Evolutionary conservation across 2,113 vertebrate genomes (phyloP).

Genomic region (Procavia capensis): DNA sequence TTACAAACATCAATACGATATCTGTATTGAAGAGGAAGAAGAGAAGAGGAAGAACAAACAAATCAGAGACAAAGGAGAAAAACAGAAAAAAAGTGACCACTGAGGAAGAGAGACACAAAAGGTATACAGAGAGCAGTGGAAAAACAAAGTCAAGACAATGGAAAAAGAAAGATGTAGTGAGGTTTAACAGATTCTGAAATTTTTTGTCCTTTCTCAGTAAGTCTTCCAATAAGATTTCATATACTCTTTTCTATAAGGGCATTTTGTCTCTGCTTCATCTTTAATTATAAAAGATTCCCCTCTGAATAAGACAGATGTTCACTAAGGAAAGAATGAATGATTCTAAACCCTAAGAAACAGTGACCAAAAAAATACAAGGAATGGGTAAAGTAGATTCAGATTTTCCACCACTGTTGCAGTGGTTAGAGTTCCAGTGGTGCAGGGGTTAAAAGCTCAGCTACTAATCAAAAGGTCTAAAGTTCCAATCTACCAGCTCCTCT

Average conservation of each 20-base stretch:
- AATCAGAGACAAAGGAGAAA: background rate
- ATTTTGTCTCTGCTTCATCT: background rate
- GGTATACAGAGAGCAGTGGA: background rate
- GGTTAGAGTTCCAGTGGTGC: too few species aligned
- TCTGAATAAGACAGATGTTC: background rate
- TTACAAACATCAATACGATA: constrained; percentile 28
- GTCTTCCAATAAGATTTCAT: constrained; percentile 13
- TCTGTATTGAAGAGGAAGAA: background rate
- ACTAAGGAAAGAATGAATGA: background rate
- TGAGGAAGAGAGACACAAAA: background rate
- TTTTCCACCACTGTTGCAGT: background rate
- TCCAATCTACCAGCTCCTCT: too few species aligned
- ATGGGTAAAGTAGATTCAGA: constrained; percentile 3
- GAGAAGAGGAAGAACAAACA: background rate
- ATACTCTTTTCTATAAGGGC: constrained; percentile 7
- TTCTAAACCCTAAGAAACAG: background rate
- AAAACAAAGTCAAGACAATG: background rate
- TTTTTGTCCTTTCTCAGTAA: constrained; percentile 10
- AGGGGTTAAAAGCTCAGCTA: too few species aligned
- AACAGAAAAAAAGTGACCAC: constrained; percentile 25
- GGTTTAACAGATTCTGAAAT: background rate
- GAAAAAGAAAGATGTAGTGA: background rate
- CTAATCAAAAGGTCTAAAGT: too few species aligned
- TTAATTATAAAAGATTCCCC: background rate
- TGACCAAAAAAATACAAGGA: constrained; percentile 38